Conservation (phyloP, 2,888 invertebrate genomes). For the Salticus scenicus region DNA sequence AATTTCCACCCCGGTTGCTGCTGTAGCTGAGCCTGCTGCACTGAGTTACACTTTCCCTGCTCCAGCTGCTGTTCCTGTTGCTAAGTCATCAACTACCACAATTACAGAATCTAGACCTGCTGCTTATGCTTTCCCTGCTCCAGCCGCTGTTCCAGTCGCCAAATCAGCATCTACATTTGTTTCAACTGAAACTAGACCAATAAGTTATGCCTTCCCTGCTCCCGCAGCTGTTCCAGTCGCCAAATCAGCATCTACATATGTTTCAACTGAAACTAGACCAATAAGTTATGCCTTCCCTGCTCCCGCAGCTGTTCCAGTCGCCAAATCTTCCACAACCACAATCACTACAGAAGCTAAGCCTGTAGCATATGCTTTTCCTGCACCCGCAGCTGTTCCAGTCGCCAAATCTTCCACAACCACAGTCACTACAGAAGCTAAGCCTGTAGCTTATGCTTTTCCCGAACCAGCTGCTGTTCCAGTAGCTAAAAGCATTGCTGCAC, state of each 20-base stretch:
- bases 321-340: constrained; percentile 32
- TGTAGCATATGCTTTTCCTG: constrained; percentile 34
- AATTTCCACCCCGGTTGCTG: constrained; percentile 20
- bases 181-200: constrained; percentile 47
- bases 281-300: constrained; percentile 38
- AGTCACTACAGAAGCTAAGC: constrained; percentile 34
- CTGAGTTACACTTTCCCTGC: constrained; percentile 48
- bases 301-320: constrained; percentile 49
- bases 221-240: constrained; percentile 50
- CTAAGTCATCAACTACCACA: constrained; percentile 25
- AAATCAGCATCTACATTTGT: constrained; percentile 16
- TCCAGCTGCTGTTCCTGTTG: constrained; percentile 45
- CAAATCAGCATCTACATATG: constrained; percentile 11
- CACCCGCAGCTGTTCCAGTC: constrained; percentile 50
- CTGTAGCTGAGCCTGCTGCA: constrained; percentile 35
- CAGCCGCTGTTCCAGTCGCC: constrained; percentile 36
- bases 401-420: constrained; percentile 37
- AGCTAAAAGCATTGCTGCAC: constrained; percentile 44
- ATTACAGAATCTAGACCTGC: not conserved
- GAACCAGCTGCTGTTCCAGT: constrained; percentile 56
- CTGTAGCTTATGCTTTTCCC: constrained; percentile 42
- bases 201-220: constrained; percentile 48
- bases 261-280: constrained; percentile 3
- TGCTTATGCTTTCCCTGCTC: constrained; percentile 41
- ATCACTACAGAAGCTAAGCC: constrained; percentile 38